Percentiles rank a stretch among this genome's conserved stretches.
Conservation (phyloP, 2,113 vertebrate genomes). For the Apus apus region DNA sequence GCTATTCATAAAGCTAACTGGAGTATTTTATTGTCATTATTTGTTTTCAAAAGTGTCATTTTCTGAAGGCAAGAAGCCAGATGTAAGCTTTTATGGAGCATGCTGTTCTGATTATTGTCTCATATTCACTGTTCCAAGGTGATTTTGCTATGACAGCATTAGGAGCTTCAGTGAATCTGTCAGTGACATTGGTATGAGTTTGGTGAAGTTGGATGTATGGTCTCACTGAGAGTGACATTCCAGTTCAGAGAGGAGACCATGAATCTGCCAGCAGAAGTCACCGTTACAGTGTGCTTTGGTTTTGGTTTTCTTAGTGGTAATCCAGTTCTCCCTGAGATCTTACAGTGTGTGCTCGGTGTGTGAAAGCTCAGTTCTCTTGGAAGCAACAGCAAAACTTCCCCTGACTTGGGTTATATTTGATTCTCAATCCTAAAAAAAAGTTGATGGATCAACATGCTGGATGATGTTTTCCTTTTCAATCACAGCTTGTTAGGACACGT, state of each 20-base stretch:
- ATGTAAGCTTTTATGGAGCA: background rate
- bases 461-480: background rate
- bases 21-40: background rate
- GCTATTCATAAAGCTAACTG: background rate
- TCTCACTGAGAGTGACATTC: background rate
- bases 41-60: background rate
- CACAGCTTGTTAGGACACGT: background rate
- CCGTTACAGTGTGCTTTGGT: background rate
- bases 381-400: conserved; percentile 33
- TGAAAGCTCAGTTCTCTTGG: background rate
- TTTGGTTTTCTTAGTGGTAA: conserved; percentile 7
- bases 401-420: background rate
- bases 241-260: background rate
- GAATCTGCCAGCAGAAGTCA: conserved; percentile 12
- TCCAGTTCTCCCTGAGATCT: background rate
- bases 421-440: background rate
- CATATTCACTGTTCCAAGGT: background rate
- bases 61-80: background rate
- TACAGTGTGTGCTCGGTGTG: background rate
- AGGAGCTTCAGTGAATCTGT: background rate
- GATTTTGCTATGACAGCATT: background rate
- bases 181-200: background rate
- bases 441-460: background rate
- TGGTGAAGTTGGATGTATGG: background rate
- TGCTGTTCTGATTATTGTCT: background rate